These are phyloP conservation scores for Perca flavescens DNA, from an alignment of 2,113 vertebrate genomes.

Conservation along the genomic window DNA sequence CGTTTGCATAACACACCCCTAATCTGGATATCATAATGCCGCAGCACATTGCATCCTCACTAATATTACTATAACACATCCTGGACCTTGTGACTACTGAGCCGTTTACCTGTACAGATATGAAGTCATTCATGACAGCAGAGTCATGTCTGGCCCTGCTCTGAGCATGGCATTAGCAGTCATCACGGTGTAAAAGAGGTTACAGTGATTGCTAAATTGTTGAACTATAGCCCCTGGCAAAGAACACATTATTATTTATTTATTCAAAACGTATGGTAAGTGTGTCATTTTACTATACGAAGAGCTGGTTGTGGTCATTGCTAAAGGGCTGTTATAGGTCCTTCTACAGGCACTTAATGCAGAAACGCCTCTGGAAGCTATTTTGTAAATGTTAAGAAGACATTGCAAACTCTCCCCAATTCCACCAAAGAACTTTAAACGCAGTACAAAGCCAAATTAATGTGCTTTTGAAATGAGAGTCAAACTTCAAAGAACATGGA, in stretches of 20 bases:
- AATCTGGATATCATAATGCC: slow-evolving; percentile 73
- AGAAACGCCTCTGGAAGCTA: slow-evolving; percentile 27
- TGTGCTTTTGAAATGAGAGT: slow-evolving; percentile 69
- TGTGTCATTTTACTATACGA: neutral
- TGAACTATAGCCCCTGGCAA: slow-evolving; percentile 1
- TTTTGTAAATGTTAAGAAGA: slow-evolving; percentile 62
- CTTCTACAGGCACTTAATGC: neutral
- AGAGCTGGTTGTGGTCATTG: neutral
- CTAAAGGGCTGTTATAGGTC: neutral
- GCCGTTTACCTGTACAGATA: slow-evolving; percentile 26
- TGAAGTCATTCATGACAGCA: slow-evolving; percentile 21
- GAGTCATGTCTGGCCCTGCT: neutral
- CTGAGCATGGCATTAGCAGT: neutral
- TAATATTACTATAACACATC: slow-evolving; percentile 54
- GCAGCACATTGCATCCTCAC: slow-evolving; percentile 58
- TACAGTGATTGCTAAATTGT: slow-evolving; percentile 5
- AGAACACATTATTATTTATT: neutral
- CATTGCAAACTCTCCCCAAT: slow-evolving; percentile 44
- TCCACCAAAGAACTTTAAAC: slow-evolving; percentile 51
- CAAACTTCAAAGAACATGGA: slow-evolving; percentile 69
- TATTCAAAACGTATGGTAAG: slow-evolving; percentile 1
- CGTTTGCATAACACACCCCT: slow-evolving; percentile 57
- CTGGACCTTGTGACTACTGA: slow-evolving; percentile 16
- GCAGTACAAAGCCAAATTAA: slow-evolving; percentile 63
- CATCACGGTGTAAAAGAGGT: neutral